These are phyloP conservation scores for Lepidochrysops patricia DNA, from an alignment of 2,888 invertebrate genomes.

Conservation along the genomic window DNA sequence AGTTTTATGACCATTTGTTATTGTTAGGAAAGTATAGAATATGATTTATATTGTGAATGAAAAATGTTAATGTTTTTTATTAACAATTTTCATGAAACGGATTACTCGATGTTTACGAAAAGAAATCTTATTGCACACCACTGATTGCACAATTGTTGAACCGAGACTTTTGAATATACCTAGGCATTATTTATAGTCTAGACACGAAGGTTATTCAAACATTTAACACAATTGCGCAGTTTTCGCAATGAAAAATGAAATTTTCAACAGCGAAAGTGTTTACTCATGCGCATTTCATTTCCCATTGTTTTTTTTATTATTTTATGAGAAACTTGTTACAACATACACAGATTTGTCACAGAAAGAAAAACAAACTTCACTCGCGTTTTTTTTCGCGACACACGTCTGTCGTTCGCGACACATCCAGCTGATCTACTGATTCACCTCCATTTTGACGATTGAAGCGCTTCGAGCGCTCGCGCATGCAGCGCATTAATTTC, in stretches of 20 bases:
- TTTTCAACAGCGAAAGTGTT: constrained; percentile 35
- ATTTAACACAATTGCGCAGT: constrained; percentile 22
- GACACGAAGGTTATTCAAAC: constrained; percentile 1
- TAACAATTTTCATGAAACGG: not conserved
- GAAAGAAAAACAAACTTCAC: constrained; percentile 34
- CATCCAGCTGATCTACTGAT: constrained; percentile 49
- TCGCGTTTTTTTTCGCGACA: constrained; percentile 32
- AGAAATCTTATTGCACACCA: not conserved
- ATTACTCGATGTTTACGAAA: not conserved
- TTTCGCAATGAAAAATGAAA: constrained; percentile 4
- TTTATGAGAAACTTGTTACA: not conserved
- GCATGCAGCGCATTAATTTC: constrained; percentile 17
- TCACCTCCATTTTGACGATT: constrained; percentile 26
- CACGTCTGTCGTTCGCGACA: constrained; percentile 45
- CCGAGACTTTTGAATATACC: not conserved
- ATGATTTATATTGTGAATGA: too few species aligned
- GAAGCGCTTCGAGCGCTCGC: constrained; percentile 30
- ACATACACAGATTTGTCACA: constrained; percentile 22
- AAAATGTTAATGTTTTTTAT: not conserved
- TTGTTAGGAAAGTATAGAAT: too few species aligned
- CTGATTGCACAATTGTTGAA: not conserved
- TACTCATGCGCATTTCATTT: constrained; percentile 51
- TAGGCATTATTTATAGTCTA: constrained; percentile 1
- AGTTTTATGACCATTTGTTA: not conserved
- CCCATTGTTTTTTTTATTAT: not conserved